Percentiles rank a stretch among this genome's conserved stretches.
Evolutionary conservation across 2,888 invertebrate genomes (phyloP).

Genomic region (Lochmaea capreae): DNA sequence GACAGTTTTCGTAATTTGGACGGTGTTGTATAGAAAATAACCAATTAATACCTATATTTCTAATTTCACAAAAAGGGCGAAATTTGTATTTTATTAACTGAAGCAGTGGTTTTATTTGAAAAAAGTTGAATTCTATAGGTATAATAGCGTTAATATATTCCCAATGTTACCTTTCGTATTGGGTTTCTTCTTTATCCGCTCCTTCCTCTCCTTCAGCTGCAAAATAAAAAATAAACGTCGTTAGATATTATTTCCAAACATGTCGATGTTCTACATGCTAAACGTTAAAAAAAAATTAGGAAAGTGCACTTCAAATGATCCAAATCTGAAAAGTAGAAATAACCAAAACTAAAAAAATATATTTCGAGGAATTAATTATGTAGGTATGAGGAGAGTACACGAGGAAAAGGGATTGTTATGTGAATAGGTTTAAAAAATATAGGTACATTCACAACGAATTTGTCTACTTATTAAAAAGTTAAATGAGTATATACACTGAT

Average conservation of each 20-base stretch:
- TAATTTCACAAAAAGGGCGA: no score
- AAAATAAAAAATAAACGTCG: conserved; percentile 48
- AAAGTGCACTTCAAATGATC: conserved; percentile 46
- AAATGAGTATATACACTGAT: conserved; percentile 36
- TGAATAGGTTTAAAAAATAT: conserved; percentile 24
- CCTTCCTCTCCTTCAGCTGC: conserved; percentile 59
- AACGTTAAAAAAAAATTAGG: conserved; percentile 35
- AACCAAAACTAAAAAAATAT: conserved; percentile 30
- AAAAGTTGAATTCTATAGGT: no score
- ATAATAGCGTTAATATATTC: no score
- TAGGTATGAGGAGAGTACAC: conserved; percentile 10
- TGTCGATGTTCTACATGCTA: conserved; percentile 43
- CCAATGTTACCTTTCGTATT: conserved; percentile 41
- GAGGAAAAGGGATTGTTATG: conserved; percentile 17
- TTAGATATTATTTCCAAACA: conserved; percentile 37
- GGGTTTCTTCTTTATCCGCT: conserved; percentile 47
- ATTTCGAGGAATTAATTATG: conserved; percentile 11
- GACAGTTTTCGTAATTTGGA: no score
- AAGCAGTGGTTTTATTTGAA: no score
- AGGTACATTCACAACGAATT: conserved; percentile 32
- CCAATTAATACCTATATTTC: no score
- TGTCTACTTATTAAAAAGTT: conserved; percentile 25
- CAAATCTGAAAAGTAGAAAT: conserved; percentile 46
- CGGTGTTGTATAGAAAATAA: no score
- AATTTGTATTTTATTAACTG: no score